Percentiles rank a stretch among this genome's conserved stretches.
These are phyloP conservation scores for Pelobates fuscus DNA, from an alignment of 2,113 vertebrate genomes.

Conservation along the genomic window DNA sequence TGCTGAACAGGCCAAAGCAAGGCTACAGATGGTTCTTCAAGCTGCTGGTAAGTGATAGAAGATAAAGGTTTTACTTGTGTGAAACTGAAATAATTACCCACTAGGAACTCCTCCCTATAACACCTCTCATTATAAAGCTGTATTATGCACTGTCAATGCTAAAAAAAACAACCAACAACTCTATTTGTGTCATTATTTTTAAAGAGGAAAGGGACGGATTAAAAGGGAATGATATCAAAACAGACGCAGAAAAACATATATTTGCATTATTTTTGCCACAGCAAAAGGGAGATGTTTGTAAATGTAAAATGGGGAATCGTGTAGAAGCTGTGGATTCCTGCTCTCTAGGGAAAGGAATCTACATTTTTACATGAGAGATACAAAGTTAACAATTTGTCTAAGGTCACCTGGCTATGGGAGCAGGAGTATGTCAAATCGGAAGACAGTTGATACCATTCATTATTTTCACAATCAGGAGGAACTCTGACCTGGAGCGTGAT, in stretches of 20 bases:
- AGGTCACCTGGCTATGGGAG: neutral
- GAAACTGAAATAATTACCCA: slow-evolving; percentile 47
- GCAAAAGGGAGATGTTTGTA: neutral
- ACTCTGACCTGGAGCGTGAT: neutral
- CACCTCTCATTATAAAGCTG: slow-evolving; percentile 34
- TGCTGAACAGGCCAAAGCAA: slow-evolving; percentile 91
- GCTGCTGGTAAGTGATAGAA: slow-evolving; percentile 85
- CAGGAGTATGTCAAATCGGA: too few species aligned
- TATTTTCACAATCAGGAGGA: neutral
- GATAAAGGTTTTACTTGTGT: slow-evolving; percentile 48
- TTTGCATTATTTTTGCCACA: slow-evolving; percentile 26
- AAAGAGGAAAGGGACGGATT: slow-evolving; percentile 27
- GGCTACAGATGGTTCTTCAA: slow-evolving; percentile 90
- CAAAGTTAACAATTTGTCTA: neutral
- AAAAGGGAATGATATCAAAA: slow-evolving; percentile 20
- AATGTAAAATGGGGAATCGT: neutral
- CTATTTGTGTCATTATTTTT: slow-evolving; percentile 40
- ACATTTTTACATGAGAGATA: neutral
- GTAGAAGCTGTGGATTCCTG: too few species aligned
- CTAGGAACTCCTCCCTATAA: slow-evolving; percentile 27
- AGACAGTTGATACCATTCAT: neutral
- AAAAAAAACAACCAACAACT: too few species aligned
- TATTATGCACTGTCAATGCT: slow-evolving; percentile 17
- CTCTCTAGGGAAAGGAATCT: too few species aligned
- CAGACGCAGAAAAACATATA: slow-evolving; percentile 9